Evolutionary conservation across 2,113 vertebrate genomes (phyloP).

Genomic region (Hiodon alosoides): DNA sequence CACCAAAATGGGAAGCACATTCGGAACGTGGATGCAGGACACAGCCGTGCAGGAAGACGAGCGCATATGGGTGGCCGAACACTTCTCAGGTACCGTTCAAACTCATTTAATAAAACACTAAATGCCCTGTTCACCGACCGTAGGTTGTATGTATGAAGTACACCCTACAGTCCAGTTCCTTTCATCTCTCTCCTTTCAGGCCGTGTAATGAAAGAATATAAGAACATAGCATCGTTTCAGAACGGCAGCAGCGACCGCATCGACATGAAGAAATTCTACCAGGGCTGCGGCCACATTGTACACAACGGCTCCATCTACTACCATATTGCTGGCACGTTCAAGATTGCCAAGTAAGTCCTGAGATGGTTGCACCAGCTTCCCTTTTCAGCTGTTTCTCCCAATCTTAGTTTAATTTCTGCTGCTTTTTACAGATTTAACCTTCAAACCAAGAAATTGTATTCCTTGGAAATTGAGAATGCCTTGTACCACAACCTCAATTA

Average conservation of each 20-base stretch:
- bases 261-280: conserved; percentile 72
- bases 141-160: background rate
- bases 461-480: conserved; percentile 70
- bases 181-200: conserved; percentile 54
- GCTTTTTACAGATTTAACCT: conserved; percentile 71
- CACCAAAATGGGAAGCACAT: conserved; percentile 72
- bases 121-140: background rate
- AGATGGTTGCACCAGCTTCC: background rate
- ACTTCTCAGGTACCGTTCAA: conserved; percentile 78
- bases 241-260: conserved; percentile 65
- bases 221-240: conserved; percentile 68
- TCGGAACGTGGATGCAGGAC: conserved; percentile 89
- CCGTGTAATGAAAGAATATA: conserved; percentile 73
- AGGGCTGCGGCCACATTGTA: conserved; percentile 82
- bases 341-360: conserved; percentile 73
- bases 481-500: conserved; percentile 78
- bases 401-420: background rate
- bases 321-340: conserved; percentile 77
- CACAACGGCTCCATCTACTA: conserved; percentile 86
- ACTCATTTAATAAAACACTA: background rate
- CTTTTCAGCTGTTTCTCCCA: background rate
- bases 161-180: background rate
- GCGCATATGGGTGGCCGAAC: conserved; percentile 84
- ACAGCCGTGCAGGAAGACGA: conserved; percentile 67
- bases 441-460: conserved; percentile 53